phyloP scores from a whole-genome alignment of 2,888 invertebrate species.

The Phortica okadai region DNA sequence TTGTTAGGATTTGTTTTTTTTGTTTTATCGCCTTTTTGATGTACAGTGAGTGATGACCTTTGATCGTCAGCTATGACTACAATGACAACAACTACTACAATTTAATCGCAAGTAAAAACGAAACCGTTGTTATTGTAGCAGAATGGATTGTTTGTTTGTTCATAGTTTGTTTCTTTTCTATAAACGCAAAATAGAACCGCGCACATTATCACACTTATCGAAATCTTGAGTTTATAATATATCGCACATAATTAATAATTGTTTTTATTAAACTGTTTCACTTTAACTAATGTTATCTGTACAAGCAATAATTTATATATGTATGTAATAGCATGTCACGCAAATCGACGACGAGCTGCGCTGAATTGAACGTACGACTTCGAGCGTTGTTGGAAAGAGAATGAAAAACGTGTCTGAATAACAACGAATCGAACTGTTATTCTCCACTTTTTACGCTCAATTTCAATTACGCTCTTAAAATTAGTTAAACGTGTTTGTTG shows the following conservation, averaged over 20 bases:
- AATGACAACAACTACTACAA: neutral
- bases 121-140: neutral
- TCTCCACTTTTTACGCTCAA: no score
- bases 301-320: neutral
- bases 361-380: no score
- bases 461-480: no score
- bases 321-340: neutral
- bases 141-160: neutral
- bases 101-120: neutral
- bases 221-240: neutral
- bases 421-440: no score
- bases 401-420: no score
- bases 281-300: neutral
- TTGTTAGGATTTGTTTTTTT: conserved; percentile 19
- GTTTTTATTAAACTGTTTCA: neutral
- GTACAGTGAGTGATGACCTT: conserved; percentile 58
- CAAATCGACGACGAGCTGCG: no score
- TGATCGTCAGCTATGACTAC: conserved; percentile 45
- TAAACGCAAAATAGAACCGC: neutral
- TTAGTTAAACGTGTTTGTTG: no score
- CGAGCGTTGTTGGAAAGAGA: no score
- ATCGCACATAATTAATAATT: neutral
- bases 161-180: conserved; percentile 34
- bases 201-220: neutral
- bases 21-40: conserved; percentile 53